Evolutionary conservation across 2,888 invertebrate genomes (phyloP).

Genomic region (Alloplasta piceator): DNA sequence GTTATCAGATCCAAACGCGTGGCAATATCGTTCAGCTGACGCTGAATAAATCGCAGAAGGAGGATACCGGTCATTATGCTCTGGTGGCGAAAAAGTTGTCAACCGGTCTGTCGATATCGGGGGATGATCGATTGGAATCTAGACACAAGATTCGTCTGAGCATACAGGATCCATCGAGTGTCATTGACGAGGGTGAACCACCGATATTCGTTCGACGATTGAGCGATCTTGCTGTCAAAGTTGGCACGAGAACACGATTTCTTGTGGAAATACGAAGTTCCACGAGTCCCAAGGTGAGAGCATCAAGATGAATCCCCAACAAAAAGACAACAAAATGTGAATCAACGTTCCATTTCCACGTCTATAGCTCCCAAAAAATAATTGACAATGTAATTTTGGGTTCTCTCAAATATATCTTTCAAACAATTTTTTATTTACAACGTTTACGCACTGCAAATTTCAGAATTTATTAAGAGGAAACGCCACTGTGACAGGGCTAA

Average conservation of each 20-base stretch:
- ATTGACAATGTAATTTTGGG: background rate
- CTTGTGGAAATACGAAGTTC: constrained; percentile 93
- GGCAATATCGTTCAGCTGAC: constrained; percentile 87
- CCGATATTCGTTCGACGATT: constrained; percentile 93
- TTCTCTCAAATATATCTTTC: background rate
- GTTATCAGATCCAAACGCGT: constrained; percentile 86
- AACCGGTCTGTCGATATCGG: constrained; percentile 81
- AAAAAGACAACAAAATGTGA: background rate
- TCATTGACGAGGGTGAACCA: constrained; percentile 86
- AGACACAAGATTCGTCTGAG: constrained; percentile 75
- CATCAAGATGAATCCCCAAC: background rate
- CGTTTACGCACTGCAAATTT: too few relatives aligned
- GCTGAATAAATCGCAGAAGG: constrained; percentile 79
- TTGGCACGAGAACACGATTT: constrained; percentile 93
- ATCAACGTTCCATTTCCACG: background rate
- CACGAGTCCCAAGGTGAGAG: constrained; percentile 88
- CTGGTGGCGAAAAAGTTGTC: constrained; percentile 89
- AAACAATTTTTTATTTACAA: too few relatives aligned
- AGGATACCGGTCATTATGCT: constrained; percentile 85
- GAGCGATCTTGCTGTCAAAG: constrained; percentile 94
- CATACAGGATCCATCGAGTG: constrained; percentile 76
- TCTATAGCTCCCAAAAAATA: too few relatives aligned
- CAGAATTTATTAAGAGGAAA: too few relatives aligned
- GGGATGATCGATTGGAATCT: constrained; percentile 66
- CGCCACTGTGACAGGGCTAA: too few relatives aligned